Base-by-base conservation (phyloP, 2,888 invertebrate species). In the Aphelenchoides bicaudatus region DNA sequence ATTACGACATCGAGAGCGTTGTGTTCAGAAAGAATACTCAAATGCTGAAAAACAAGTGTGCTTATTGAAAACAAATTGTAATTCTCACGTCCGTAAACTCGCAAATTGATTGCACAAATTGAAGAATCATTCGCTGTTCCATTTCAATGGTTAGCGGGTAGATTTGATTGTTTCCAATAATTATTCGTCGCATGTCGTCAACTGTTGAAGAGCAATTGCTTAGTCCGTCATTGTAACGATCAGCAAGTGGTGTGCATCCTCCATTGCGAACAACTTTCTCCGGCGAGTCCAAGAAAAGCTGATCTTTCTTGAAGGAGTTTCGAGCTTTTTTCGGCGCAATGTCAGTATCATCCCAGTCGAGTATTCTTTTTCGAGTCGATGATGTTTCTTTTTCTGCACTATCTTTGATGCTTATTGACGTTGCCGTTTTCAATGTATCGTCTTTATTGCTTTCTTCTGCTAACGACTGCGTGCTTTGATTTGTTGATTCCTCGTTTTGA, bases 21-120 rank as follows among this genome's bases (percentile, higher is more conserved):
- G 43, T 73, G 65, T 77, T 93, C 94, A 81, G 93, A 91, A 43
- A 92, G 89, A 80, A 90, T 88, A 50, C 88, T 88, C 25, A 98
- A 84, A 80, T 93, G 89, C 86, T 88, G 83, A 0, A 81, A 80
- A 60, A 13, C 19, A 30, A 31, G 16, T 37, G 43, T 16, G 2
- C 1, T 37, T 1, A 1, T 2, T 16, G 19, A 37, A 37, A 37
- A 16, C 38, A 34, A 34, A 34, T 10, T 10, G 10, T n/a, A 8
- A 43, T 25, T 25, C 52, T 38, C 21, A 51, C 52, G 61, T 78
- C 94, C 80, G 96, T 96, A 80, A 94, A 96, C 79, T 94, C 96
- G 13, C 93, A 96, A 86, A 94, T 88, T 0, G 94, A 90, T 2
- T 91, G 89, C n/a, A 98, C 84, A 80, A 93, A 98, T 70, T 91